These are phyloP conservation scores for Noctuana brunneofusca DNA, from an alignment of 2,888 invertebrate species.

Conservation along the genomic window DNA sequence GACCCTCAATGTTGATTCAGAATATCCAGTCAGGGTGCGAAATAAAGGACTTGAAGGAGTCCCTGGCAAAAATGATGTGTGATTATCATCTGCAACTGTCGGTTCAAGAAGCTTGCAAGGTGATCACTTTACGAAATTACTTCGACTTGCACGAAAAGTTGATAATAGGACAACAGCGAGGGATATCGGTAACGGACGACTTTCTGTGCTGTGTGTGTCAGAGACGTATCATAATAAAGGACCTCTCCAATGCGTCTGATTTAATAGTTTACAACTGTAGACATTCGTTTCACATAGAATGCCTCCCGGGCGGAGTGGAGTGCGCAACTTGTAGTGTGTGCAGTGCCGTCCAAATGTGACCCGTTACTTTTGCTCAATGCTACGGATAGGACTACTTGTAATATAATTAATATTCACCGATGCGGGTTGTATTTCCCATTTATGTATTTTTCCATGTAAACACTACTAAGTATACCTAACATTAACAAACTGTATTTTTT, in stretches of 20 bases:
- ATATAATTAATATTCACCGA: conserved; percentile 26
- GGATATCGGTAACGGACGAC: conserved; percentile 89
- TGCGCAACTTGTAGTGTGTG: conserved; percentile 67
- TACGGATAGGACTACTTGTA: conserved; percentile 45
- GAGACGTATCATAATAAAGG: conserved; percentile 88
- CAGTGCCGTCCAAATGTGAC: conserved; percentile 74
- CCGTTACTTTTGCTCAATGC: conserved; percentile 52
- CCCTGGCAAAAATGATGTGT: conserved; percentile 96
- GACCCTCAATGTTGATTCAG: conserved; percentile 93
- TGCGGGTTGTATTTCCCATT: not conserved
- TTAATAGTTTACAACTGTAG: conserved; percentile 93
- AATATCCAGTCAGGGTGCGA: conserved; percentile 92
- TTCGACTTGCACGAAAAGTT: conserved; percentile 93
- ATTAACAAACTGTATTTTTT: not conserved
- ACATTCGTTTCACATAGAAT: conserved; percentile 94
- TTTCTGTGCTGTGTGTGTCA: conserved; percentile 91
- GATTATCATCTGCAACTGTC: conserved; percentile 97
- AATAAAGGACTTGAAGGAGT: conserved; percentile 94
- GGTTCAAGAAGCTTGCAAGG: conserved; percentile 94
- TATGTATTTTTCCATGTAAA: not conserved
- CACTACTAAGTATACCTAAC: not conserved
- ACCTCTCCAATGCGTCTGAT: conserved; percentile 86
- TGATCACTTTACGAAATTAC: conserved; percentile 95
- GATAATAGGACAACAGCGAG: conserved; percentile 89
- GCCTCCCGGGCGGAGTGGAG: conserved; percentile 83